Evolutionary conservation across 2,797 vertebrate species (phyloP).

Genomic region (Merluccius polli): DNA sequence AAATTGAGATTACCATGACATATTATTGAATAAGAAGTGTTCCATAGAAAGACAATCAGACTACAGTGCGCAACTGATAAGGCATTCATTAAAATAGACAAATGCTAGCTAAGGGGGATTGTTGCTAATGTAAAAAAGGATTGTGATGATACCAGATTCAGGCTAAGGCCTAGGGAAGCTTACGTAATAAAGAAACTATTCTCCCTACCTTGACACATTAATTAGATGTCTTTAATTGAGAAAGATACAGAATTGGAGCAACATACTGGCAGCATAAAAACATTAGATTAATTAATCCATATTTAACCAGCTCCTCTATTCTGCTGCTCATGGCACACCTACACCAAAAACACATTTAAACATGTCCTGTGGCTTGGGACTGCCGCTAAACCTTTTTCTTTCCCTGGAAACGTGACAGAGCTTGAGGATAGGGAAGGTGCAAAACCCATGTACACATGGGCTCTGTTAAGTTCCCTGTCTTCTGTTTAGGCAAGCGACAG

Average conservation of each 20-base stretch:
- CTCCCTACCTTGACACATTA: neutral
- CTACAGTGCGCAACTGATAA: neutral
- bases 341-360: neutral
- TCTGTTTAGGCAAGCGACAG: neutral
- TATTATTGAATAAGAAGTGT: neutral
- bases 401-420: neutral
- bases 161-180: neutral
- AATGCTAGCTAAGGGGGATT: neutral
- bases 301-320: neutral
- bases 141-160: neutral
- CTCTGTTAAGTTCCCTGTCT: neutral
- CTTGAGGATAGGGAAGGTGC: neutral
- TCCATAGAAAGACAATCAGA: neutral
- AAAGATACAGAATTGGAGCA: neutral
- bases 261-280: neutral
- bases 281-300: neutral
- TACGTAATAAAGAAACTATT: neutral
- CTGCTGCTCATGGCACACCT: neutral
- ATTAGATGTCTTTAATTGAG: neutral
- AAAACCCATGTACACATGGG: neutral
- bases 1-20: neutral
- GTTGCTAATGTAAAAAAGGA: neutral
- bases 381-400: neutral
- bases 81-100: neutral
- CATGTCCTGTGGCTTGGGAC: neutral